Percentiles rank a stretch among this genome's conserved stretches.
phyloP scores from a whole-genome alignment of 2,113 vertebrate species.

The Pandion haliaetus region DNA sequence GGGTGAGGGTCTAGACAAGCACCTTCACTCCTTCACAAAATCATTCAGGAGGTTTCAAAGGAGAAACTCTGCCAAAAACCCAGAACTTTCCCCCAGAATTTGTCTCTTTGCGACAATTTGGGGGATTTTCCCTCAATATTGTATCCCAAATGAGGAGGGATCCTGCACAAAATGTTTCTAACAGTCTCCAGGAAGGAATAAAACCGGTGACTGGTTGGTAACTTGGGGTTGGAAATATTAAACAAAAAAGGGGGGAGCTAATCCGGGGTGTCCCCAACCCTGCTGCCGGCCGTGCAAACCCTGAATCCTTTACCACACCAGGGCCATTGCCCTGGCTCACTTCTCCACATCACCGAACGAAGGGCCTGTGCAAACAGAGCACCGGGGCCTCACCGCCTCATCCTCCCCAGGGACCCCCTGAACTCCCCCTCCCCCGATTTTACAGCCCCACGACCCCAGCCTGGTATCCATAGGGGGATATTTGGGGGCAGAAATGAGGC shows the following conservation, averaged over 20 bases:
- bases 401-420: fast-evolving
- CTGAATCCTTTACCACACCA: fast-evolving
- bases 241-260: not conserved
- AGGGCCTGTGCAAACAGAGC: not conserved
- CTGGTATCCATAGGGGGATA: not conserved
- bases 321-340: fast-evolving
- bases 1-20: not conserved
- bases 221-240: not conserved
- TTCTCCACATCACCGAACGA: not conserved
- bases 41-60: not conserved
- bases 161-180: not conserved
- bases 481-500: not conserved
- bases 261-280: not conserved
- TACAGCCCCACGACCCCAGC: not conserved
- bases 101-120: not conserved
- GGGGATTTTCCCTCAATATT: not conserved
- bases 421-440: too few species aligned
- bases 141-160: fast-evolving
- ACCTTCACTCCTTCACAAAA: not conserved
- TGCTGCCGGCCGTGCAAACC: not conserved
- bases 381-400: fast-evolving
- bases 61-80: not conserved
- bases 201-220: fast-evolving
- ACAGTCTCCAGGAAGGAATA: not conserved
- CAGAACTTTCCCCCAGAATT: not conserved